phyloP scores from a whole-genome alignment of 2,113 vertebrate genomes.

The Dicrurus megarhynchus region DNA sequence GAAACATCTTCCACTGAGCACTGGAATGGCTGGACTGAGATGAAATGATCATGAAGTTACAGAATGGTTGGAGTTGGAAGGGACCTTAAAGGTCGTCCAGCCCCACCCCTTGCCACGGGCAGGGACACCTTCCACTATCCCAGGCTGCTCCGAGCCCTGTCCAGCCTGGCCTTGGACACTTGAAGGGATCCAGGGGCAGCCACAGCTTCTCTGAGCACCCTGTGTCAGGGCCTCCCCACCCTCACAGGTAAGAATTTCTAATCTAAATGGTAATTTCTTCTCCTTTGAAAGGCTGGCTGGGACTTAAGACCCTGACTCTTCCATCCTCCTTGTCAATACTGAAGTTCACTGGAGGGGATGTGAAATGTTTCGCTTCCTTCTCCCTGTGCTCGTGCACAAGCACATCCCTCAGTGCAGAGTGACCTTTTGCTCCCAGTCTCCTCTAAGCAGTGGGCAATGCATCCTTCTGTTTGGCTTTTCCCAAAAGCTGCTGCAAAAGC shows the following conservation, averaged over 20 bases:
- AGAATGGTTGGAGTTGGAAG: background rate
- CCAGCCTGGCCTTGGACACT: background rate
- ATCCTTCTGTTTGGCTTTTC: background rate
- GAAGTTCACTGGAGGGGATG: background rate
- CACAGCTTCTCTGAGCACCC: background rate
- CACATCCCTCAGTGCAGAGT: background rate
- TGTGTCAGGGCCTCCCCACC: background rate
- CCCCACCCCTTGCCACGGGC: background rate
- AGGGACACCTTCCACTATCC: background rate
- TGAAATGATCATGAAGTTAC: background rate
- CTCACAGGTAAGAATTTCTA: background rate
- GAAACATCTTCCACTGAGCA: background rate
- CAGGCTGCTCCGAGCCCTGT: background rate
- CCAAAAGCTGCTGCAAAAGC: slow-evolving; percentile 10
- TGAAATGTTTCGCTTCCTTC: background rate
- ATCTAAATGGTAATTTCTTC: background rate
- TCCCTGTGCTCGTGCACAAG: background rate
- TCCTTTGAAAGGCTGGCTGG: background rate
- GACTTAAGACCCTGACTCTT: background rate
- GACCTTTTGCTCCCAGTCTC: background rate
- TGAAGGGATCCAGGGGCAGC: background rate
- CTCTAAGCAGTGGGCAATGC: background rate
- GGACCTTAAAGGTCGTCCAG: background rate
- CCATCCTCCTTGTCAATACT: background rate
- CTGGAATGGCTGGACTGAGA: background rate